Evolutionary conservation across 2,797 vertebrate genomes (phyloP).

Genomic region (Gallinago solitaria): DNA sequence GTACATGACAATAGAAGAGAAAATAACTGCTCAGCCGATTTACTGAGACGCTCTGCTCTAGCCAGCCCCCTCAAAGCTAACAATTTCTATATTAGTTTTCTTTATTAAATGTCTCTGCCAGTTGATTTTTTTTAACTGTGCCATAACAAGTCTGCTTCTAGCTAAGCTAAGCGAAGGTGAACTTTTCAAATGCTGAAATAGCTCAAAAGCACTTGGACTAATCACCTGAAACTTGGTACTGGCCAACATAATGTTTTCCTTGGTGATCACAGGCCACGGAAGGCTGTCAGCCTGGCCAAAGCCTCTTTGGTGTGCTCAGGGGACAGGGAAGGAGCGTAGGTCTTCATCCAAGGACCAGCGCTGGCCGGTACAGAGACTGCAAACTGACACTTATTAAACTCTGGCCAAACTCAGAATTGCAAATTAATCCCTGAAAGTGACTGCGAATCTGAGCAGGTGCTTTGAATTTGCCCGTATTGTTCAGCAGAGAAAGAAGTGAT

Average conservation of each 20-base stretch:
- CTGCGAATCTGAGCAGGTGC: neutral
- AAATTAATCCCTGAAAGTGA: neutral
- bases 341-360: neutral
- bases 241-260: neutral
- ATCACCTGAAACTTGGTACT: neutral
- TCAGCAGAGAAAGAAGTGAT: neutral
- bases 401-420: neutral
- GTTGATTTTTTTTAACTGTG: neutral
- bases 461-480: neutral
- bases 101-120: neutral
- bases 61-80: neutral
- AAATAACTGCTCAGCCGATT: neutral
- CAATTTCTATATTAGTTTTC: neutral
- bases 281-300: neutral
- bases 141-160: neutral
- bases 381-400: neutral
- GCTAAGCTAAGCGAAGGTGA: neutral
- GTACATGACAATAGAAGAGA: neutral
- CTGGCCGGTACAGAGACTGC: neutral
- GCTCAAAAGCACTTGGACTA: neutral
- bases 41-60: neutral
- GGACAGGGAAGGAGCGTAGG: neutral
- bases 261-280: neutral
- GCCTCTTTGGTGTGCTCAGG: neutral
- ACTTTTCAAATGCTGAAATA: neutral